phyloP scores from a whole-genome alignment of 2,797 vertebrate genomes.

The Centropyge bicolor region DNA sequence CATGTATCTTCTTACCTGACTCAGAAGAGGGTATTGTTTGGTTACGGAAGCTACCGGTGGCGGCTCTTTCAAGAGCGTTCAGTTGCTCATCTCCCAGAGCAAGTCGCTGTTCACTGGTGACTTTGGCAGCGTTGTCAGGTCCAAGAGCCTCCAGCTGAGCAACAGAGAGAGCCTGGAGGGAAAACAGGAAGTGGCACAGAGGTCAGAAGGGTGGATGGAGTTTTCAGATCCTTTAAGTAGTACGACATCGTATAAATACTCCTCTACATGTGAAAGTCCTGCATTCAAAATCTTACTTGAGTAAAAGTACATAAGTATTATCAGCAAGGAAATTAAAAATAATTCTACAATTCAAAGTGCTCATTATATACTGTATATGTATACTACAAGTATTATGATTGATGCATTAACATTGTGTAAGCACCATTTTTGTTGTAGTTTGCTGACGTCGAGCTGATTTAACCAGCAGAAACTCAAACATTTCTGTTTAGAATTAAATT shows the following conservation, averaged over 20 bases:
- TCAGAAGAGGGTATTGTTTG: fast-evolving
- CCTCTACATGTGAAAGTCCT: not conserved
- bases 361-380: not conserved
- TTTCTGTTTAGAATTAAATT: not conserved
- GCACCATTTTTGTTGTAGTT: too few relatives aligned
- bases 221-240: too few relatives aligned
- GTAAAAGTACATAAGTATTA: too few relatives aligned
- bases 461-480: not conserved
- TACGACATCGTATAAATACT: not conserved
- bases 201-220: not conserved
- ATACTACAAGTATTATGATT: not conserved
- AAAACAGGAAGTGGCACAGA: not conserved
- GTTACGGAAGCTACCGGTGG: not conserved
- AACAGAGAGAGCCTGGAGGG: constrained; percentile 69
- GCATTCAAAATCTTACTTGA: not conserved
- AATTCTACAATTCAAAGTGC: not conserved
- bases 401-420: too few relatives aligned
- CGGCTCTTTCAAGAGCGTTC: constrained; percentile 53
- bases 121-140: constrained; percentile 76
- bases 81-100: constrained; percentile 49
- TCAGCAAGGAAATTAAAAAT: not conserved
- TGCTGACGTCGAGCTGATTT: not conserved
- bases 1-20: constrained; percentile 48
- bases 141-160: constrained; percentile 78
- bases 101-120: constrained; percentile 72